Base-by-base conservation (phyloP, 2,797 vertebrate species). In the Amniataba percoides region DNA sequence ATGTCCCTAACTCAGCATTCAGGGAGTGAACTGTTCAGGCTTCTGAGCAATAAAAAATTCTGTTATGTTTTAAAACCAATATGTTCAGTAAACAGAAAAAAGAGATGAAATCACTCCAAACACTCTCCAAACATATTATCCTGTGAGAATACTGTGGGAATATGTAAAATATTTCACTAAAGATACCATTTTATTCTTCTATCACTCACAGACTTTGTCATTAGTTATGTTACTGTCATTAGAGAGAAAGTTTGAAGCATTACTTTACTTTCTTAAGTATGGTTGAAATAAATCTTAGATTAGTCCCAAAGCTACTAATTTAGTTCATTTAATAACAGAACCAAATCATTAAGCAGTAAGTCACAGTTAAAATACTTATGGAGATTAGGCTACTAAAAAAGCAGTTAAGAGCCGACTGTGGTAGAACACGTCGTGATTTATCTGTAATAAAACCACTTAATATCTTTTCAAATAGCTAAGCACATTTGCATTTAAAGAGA, bases 1-100 rank as follows among this genome's bases (percentile, higher is more conserved):
- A 89, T 93, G 91, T 77, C 90, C 92, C 86, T 79, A 68, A 87
- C 77, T 89, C 87, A 86, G 89, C 78, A 84, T 88, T 89, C 80
- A 84, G 76, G 51, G 74, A 81, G 70, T 61, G 67, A 61, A 39
- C 34, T 39, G n/a, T 75, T 65, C 39, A 66, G 49, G 56, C 73
- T 74, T 27, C n/a, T 36, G 23, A 49, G 43, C 36, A 73, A 55
- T 46, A 58, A 25, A 72, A 53, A 85, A 69, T 7, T 36, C 31
- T 12, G 15, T 2, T 42, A 25, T 53, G 34, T 56, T 64, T 40
- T 7, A 34, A 46, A 62, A 39, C 9, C 19, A 53, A 62, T 13
- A 18, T 48, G 11, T 5, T 4, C 23, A 21, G 12, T 5, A 14
- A 60, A 21, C 36, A n/a, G 5, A 45, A 13, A 52, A 27, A 19